Evolutionary conservation across 2,888 invertebrate species (phyloP), one percentile per base, ranked within the genome.

Genomic region (Coecobrya sp.): DNA sequence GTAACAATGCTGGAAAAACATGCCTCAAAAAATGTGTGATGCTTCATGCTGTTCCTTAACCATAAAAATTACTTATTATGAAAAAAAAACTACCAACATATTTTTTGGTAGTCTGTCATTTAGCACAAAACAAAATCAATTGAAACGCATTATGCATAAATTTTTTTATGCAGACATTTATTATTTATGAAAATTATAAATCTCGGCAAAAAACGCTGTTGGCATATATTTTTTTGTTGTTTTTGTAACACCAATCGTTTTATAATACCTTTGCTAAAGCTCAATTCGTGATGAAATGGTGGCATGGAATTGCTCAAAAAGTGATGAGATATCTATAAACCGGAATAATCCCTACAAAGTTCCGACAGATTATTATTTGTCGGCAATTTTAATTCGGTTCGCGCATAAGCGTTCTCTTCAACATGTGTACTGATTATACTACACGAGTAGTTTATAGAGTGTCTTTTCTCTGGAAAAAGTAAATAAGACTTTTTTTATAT

Each of bases 311-410:
- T 70, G 86, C 62, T n/a, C n/a, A 91, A 91, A 91, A 91, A 81
- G 86, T 86, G 86, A 86, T 42, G 81, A 73, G 91, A 81, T 91
- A 91, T 91, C 87, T 87, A 90, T 84, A 86, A 91, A 82, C 87
- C 91, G 16, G 8, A 19, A 8, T 91, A 91, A 91, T 82, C 87
- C 91, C 45, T 45, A 82, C n/a, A 91, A 91, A 59, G 86, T 87
- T 82, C 91, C 87, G 87, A 65, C 86, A 87, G 84, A 91, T 91
- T 86, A 91, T 87, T 87, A 87, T 86, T 91, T 91, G 87, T 91
- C 87, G 91, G 87, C 91, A 68, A 73, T 70, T 90, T 90, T 90
- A 90, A 90, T 90, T 90, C 90, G 55, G 27, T 59, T 49, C 73
- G 42, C 89, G 42, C 30, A 36, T 27, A 36, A 36, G 30, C 59